Base-by-base conservation (phyloP, 2,888 invertebrate species). In the Mimas tiliae region DNA sequence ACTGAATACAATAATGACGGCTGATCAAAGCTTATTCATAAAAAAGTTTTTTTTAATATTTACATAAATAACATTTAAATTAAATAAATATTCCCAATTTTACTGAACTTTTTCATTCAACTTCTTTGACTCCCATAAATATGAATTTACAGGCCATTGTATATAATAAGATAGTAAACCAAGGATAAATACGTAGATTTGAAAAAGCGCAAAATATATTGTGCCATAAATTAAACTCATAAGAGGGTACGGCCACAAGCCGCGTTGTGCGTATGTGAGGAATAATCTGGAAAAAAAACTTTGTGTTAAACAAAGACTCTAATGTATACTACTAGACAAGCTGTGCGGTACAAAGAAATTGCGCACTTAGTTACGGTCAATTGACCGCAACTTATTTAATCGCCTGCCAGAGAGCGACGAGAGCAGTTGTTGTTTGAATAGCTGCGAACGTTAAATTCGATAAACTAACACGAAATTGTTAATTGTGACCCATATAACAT, bases 181-280 rank as follows among this genome's bases (percentile, higher is more conserved):
- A 0, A 80, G 0, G 1, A 70, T 0, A 6, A 65, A 8, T 0
- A 67, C 0, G 0, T 62, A 7, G 0, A 64, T 0, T 0, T 82
- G 64, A 0, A 87, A 7, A 0, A 81, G 0, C 0, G 81, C 77
- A 11, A 86, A 85, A 66, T 82, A 87, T 1, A 88, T 70, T 0
- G 88, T 86, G 0, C 87, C 88, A 34, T 81, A 81, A 0, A 78
- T 1, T 1, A 67, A 55, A 0, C 68, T 47, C 0, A 89, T 55
- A 0, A 90, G 67, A 0, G 90, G 90, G 50, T 91, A 91, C 0
- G 89, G 84, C 82, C 88, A 91, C 0, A 82, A 9, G 0, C 85
- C 85, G 0, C 73, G 70, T 6, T 75, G 68, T 12, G 63, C 38
- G 70, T 83, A 79, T 0, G 81, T 82, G 67, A 77, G 68, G 42